Evolutionary conservation across 2,888 invertebrate species (phyloP).

Genomic region (Thumatha senex): DNA sequence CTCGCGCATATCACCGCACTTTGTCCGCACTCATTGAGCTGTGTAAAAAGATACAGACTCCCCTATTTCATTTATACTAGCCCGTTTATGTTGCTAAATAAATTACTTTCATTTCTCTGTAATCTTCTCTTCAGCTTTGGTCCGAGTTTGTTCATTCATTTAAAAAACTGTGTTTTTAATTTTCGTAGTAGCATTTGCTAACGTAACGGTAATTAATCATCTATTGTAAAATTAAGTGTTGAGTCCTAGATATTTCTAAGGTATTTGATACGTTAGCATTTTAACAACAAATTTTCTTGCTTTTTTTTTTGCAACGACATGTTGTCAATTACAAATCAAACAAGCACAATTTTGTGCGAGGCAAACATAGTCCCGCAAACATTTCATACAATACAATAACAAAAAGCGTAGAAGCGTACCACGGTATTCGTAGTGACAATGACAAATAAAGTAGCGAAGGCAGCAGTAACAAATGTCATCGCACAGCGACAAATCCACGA

Average conservation of each 20-base stretch:
- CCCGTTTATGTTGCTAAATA: constrained; percentile 52
- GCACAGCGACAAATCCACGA: constrained; percentile 48
- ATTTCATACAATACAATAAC: constrained; percentile 15
- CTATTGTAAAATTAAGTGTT: background rate
- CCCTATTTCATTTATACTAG: constrained; percentile 57
- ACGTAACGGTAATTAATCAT: background rate
- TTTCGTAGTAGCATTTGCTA: constrained; percentile 10
- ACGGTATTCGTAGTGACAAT: constrained; percentile 48
- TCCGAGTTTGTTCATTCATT: constrained; percentile 31
- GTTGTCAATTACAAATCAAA: background rate
- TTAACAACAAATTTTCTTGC: too few species aligned
- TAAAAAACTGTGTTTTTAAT: constrained; percentile 24
- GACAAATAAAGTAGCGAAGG: constrained; percentile 55
- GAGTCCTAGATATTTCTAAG: background rate
- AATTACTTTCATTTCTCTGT: constrained; percentile 59
- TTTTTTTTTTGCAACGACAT: too few species aligned
- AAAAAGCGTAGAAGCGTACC: constrained; percentile 28
- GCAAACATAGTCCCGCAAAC: constrained; percentile 1
- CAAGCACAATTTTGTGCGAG: background rate
- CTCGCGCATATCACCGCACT: constrained; percentile 42
- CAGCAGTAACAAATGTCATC: constrained; percentile 64
- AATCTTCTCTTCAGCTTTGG: constrained; percentile 56
- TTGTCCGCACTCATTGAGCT: constrained; percentile 68
- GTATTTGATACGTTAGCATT: background rate
- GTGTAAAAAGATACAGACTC: constrained; percentile 69